These are phyloP conservation scores for Parnassius apollo DNA, from an alignment of 2,888 invertebrate genomes.

Conservation along the genomic window DNA sequence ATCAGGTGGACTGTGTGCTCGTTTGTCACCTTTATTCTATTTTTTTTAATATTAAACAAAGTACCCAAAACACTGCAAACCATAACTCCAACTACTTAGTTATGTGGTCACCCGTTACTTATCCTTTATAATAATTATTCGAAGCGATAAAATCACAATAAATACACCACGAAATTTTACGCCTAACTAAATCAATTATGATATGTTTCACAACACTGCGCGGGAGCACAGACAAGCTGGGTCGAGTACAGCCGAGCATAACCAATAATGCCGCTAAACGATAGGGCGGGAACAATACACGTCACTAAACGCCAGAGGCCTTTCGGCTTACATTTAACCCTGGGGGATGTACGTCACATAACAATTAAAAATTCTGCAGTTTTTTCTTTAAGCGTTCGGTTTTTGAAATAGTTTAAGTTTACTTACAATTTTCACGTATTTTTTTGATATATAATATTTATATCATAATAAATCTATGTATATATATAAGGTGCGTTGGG, in stretches of 20 bases:
- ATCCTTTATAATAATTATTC: conserved; percentile 15
- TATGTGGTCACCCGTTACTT: not conserved
- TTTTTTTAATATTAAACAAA: too few relatives aligned
- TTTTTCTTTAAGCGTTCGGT: not conserved
- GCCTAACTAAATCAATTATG: conserved; percentile 75
- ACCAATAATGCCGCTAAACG: conserved; percentile 41
- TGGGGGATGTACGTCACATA: conserved; percentile 14
- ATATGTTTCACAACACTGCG: conserved; percentile 52
- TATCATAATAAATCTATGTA: too few relatives aligned
- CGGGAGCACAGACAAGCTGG: conserved; percentile 33
- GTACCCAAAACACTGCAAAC: too few relatives aligned
- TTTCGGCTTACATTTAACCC: conserved; percentile 53
- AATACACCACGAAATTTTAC: conserved; percentile 58
- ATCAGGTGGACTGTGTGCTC: too few relatives aligned
- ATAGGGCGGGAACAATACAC: conserved; percentile 61
- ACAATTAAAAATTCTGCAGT: conserved; percentile 11
- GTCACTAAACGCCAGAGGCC: conserved; percentile 78
- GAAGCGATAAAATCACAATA: conserved; percentile 51
- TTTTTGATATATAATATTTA: too few relatives aligned
- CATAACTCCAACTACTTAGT: too few relatives aligned
- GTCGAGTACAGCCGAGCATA: conserved; percentile 6
- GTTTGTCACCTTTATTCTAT: too few relatives aligned
- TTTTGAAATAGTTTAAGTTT: conserved; percentile 2
- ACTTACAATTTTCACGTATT: too few relatives aligned
- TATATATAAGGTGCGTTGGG: too few relatives aligned